Evolutionary conservation across 53 echinoderm and acorn worm species (phyloP), one percentile per base, ranked within the genome.

Genomic region (Actinopyga echinites): DNA sequence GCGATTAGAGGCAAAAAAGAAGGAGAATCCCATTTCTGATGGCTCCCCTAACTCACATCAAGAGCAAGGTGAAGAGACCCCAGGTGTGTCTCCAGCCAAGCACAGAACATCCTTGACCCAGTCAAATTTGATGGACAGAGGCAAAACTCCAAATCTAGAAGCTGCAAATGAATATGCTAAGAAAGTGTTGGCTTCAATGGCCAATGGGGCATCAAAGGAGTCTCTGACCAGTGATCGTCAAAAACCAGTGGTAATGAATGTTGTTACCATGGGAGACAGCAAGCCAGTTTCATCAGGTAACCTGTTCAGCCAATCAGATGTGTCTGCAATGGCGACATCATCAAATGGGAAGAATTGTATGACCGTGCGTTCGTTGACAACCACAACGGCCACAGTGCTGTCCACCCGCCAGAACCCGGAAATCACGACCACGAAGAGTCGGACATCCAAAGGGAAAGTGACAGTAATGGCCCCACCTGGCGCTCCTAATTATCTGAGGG

Each of bases 151-250:
- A 49, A 49, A 49, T 49, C 45, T 71, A 24, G 42, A 71, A 28
- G 71, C 71, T 40, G 71, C 71, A 19, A 71, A 71, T 23, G 71
- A 71, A 26, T 71, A 71, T 71, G 71, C 71, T 24, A 71, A 71
- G 71, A 71, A 42, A 15, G 24, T 71, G 36, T 36, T 71, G 4
- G 71, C 71, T 23, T 71, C 71, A 71, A 71, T 71, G 69, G n/a
- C 69, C 43, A 23, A 25, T 12, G 23, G 44, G 8, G 21, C n/a
- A 44, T 71, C 69, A 38, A 43, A 40, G 17, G 69, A 11, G 11
- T 21, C 40, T 10, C 40, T 69, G 6, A 11, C 49, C 17, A 49
- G 17, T 13, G 43, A 71, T 40, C 22, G 71, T 11, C 24, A 25
- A 12, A 34, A 26, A 25, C 45, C 71, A 4, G 40, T 69, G 0